These are phyloP conservation scores for Argynnis bischoffii DNA, from an alignment of 2,888 invertebrate species.

Conservation along the genomic window DNA sequence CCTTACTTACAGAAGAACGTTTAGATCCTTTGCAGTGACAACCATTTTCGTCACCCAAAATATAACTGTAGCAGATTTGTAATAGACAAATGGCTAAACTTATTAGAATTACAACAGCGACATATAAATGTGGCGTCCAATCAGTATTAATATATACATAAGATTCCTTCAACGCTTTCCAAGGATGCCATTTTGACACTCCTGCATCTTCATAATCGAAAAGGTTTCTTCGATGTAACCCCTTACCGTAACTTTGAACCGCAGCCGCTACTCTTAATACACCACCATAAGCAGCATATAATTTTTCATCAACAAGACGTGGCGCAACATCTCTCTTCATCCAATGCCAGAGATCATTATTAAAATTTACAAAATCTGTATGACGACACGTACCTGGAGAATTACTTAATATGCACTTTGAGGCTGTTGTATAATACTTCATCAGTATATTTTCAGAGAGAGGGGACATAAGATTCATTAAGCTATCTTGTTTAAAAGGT, in stretches of 20 bases:
- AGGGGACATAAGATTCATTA: slow-evolving; percentile 60
- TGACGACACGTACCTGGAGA: slow-evolving; percentile 68
- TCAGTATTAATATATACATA: slow-evolving; percentile 57
- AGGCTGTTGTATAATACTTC: slow-evolving; percentile 69
- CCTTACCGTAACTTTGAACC: slow-evolving; percentile 70
- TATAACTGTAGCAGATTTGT: slow-evolving; percentile 61
- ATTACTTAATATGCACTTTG: slow-evolving; percentile 63
- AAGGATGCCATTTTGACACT: slow-evolving; percentile 59
- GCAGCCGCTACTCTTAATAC: slow-evolving; percentile 70
- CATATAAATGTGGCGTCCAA: slow-evolving; percentile 60
- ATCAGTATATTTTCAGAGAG: slow-evolving; percentile 62
- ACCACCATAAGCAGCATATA: slow-evolving; percentile 71
- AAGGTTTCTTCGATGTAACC: slow-evolving; percentile 63
- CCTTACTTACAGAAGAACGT: slow-evolving; percentile 38
- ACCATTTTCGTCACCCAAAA: slow-evolving; percentile 51
- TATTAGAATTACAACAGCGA: slow-evolving; percentile 53
- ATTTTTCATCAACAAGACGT: slow-evolving; percentile 65
- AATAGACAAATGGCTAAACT: slow-evolving; percentile 58
- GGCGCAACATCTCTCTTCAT: slow-evolving; percentile 72
- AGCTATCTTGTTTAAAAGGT: slow-evolving; percentile 63
- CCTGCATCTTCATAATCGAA: slow-evolving; percentile 49
- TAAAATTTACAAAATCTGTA: slow-evolving; percentile 68
- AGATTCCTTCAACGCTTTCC: slow-evolving; percentile 54
- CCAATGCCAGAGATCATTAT: slow-evolving; percentile 75
- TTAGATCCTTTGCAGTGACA: slow-evolving; percentile 50